phyloP scores from a whole-genome alignment of 2,113 vertebrate species.

The Cathartes aura region DNA sequence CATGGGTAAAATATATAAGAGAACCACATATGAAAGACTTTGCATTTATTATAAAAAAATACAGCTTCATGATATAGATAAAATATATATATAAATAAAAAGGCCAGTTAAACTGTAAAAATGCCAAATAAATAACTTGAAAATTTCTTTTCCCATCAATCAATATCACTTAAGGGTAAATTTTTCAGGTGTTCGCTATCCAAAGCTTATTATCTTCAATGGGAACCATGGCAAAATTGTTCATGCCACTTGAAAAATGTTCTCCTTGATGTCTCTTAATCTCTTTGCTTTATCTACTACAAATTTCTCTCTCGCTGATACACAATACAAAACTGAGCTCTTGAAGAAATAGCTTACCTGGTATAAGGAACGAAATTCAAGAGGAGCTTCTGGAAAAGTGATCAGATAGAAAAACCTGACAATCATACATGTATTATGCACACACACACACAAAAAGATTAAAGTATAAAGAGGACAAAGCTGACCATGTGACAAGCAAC shows the following conservation, averaged over 20 bases:
- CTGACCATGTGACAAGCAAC: not conserved
- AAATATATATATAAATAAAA: not conserved
- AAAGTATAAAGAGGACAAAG: not conserved
- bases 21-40: not conserved
- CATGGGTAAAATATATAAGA: not conserved
- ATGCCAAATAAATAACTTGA: not conserved
- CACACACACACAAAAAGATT: not conserved
- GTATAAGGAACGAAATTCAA: not conserved
- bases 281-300: not conserved
- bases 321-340: not conserved
- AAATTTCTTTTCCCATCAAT: not conserved
- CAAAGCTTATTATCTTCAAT: not conserved
- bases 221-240: not conserved
- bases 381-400: not conserved
- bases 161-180: not conserved
- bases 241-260: not conserved
- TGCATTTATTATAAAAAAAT: not conserved
- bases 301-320: not conserved
- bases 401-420: not conserved
- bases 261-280: not conserved
- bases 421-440: not conserved
- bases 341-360: not conserved
- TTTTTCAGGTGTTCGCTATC: not conserved
- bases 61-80: not conserved
- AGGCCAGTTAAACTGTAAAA: not conserved